phyloP scores from a whole-genome alignment of 2,113 vertebrate species.

The Ammodytes dubius region DNA sequence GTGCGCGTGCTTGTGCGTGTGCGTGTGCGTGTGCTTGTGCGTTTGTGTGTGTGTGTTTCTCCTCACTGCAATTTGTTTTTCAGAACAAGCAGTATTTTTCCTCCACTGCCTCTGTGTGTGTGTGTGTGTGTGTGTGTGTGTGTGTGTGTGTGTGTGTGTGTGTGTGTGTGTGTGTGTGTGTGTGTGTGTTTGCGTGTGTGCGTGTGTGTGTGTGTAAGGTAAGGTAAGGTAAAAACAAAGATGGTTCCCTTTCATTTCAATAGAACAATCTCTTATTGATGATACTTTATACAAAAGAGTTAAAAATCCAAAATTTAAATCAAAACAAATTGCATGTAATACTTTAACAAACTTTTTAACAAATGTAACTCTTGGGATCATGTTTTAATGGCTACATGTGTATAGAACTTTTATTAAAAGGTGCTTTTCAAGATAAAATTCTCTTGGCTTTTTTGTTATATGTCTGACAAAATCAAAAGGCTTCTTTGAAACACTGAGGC shows the following conservation, averaged over 20 bases:
- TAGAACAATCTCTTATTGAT: no score
- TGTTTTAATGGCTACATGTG: no score
- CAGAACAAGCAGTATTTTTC: constrained; percentile 8
- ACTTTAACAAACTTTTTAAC: no score
- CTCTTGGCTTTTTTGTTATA: not conserved
- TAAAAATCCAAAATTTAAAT: no score
- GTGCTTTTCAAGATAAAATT: not conserved
- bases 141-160: not conserved
- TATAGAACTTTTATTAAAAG: no score
- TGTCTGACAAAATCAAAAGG: constrained; percentile 18
- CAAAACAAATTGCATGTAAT: no score
- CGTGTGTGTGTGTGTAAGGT: no score
- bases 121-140: not conserved
- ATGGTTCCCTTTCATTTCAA: no score
- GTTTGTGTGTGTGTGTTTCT: constrained; percentile 17
- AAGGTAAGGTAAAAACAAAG: no score
- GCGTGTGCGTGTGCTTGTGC: not conserved
- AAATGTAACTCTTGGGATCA: no score
- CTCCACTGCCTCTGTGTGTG: not conserved
- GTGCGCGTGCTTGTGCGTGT: not conserved
- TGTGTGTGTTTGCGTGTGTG: no score
- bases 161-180: not conserved
- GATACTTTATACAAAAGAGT: no score
- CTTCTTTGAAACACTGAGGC: constrained; percentile 35
- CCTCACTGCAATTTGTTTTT: constrained; percentile 3